Evolutionary conservation across 1,140 invertebrate species (phyloP), one percentile per base, ranked within the genome.

Genomic region (Macrotrachela quadricornifera): DNA sequence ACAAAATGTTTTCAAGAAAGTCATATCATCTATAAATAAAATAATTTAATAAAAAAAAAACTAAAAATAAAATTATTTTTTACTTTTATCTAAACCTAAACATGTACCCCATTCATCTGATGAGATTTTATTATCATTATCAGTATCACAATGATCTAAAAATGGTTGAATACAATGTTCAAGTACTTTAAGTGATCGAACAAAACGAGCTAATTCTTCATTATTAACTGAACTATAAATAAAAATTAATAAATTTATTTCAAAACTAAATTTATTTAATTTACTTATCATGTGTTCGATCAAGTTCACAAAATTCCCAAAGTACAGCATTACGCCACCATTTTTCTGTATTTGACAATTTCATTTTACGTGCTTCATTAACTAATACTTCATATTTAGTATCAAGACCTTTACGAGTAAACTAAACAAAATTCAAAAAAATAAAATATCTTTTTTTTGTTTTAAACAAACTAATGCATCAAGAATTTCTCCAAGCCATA

Each of bases 331-430:
- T 14, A 14, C 15, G 12, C 41, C 12, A 42, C 41, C 41, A 42
- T 42, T 42, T 53, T 47, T 53, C 51, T 21, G 44, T 42, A 40
- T 53, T 53, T 40, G 46, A 46, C 6, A 46, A n/a, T 46, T 53
- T 53, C 14, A 53, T 15, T 39, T 53, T 17, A 42, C 46, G 18
- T 12, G 51, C 51, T 46, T 46, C 41, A 42, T 53, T 46, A 6
- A 53, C 51, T 18, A 53, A 48, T 39, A 30, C 46, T 46, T 17
- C n/a, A n/a, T 47, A 53, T 40, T 53, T 53, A 14, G 51, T 38
- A 8, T 53, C 51, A 15, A 53, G 46, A 47, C 46, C 51, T 46
- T 53, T 47, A 46, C 51, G 42, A n/a, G 8, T 8, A 30, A 30
- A 30, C 21, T 30, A 30, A 30, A 30, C 21, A 30, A 4, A 30